Evolutionary conservation across 2,888 invertebrate species (phyloP).

Genomic region (Cheilosia urbana): DNA sequence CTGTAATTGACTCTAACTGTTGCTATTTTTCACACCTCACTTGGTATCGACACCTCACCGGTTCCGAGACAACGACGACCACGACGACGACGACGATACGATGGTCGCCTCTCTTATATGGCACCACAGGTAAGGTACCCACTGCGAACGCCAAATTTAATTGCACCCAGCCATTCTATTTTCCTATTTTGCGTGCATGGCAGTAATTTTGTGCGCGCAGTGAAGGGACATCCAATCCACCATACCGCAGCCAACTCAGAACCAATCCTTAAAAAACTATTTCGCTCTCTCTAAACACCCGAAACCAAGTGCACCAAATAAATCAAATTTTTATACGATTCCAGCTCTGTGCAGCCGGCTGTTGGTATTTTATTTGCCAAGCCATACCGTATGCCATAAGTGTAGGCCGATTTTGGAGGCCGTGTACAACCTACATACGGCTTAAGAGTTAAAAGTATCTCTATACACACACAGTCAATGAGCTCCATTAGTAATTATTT

Average conservation of each 20-base stretch:
- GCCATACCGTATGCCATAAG: conserved; percentile 17
- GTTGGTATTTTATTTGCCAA: conserved; percentile 16
- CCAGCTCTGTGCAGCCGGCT: conserved; percentile 29
- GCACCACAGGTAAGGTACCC: conserved; percentile 1
- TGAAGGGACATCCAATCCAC: conserved; percentile 59
- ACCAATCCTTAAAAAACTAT: conserved; percentile 69
- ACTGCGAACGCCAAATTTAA: conserved; percentile 58
- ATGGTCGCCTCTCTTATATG: conserved; percentile 10
- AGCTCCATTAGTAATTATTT: conserved; percentile 53
- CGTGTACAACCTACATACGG: conserved; percentile 51
- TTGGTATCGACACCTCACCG: conserved; percentile 51
- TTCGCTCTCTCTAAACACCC: conserved; percentile 58
- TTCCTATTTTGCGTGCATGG: conserved; percentile 55
- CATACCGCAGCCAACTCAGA: conserved; percentile 36
- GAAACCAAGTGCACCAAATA: conserved; percentile 63
- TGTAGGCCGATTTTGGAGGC: conserved; percentile 71
- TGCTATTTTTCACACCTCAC: conserved; percentile 68
- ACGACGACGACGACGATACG: conserved; percentile 4
- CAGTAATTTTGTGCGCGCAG: conserved; percentile 52
- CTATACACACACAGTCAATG: conserved; percentile 42
- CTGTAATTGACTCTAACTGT: conserved; percentile 70
- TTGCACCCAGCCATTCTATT: conserved; percentile 59
- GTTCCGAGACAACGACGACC: conserved; percentile 23
- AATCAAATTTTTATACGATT: conserved; percentile 62
- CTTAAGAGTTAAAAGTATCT: not conserved